Conservation (phyloP, 2,888 invertebrate species). For the Argyresthia albistria region DNA sequence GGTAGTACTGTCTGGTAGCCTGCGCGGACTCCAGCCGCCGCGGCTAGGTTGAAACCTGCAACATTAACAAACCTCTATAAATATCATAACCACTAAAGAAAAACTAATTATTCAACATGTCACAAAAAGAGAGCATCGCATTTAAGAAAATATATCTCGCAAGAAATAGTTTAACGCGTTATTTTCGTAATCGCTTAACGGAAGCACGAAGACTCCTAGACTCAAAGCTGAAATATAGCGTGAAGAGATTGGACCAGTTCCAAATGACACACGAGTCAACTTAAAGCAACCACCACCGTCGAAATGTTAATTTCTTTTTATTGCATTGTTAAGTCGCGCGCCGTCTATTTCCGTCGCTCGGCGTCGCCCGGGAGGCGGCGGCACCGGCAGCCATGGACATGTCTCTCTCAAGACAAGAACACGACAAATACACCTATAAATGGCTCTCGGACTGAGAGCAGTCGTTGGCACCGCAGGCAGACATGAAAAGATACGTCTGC, state of each 20-base stretch:
- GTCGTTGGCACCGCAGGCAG: slow-evolving; percentile 3
- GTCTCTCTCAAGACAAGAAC: slow-evolving; percentile 56
- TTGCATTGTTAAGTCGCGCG: slow-evolving; percentile 69
- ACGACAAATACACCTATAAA: slow-evolving; percentile 65
- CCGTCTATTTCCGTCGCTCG: slow-evolving; percentile 62
- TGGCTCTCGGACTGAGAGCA: slow-evolving; percentile 27
- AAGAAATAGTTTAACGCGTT: slow-evolving; percentile 30
- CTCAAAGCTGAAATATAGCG: slow-evolving; percentile 43
- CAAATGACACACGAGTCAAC: slow-evolving; percentile 69
- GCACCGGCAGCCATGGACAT: slow-evolving; percentile 40
- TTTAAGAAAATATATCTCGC: slow-evolving; percentile 42
- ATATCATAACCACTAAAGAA: not conserved
- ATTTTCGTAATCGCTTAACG: slow-evolving; percentile 58
- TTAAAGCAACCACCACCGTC: slow-evolving; percentile 55
- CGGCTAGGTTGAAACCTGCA: slow-evolving; percentile 60
- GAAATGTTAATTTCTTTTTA: slow-evolving; percentile 70
- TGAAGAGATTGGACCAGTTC: slow-evolving; percentile 56
- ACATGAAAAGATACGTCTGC: not conserved
- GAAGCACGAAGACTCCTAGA: slow-evolving; percentile 52
- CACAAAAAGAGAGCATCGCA: slow-evolving; percentile 23
- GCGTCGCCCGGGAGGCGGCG: slow-evolving; percentile 53
- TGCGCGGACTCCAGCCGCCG: slow-evolving; percentile 80
- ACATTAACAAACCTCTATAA: slow-evolving; percentile 25
- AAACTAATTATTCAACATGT: not conserved
- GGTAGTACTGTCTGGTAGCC: slow-evolving; percentile 86